A percentile compares a stretch with the other conserved stretches of the same genome.
These are phyloP conservation scores for Formicarius rufipectus DNA, from an alignment of 2,113 vertebrate species.

Conservation along the genomic window DNA sequence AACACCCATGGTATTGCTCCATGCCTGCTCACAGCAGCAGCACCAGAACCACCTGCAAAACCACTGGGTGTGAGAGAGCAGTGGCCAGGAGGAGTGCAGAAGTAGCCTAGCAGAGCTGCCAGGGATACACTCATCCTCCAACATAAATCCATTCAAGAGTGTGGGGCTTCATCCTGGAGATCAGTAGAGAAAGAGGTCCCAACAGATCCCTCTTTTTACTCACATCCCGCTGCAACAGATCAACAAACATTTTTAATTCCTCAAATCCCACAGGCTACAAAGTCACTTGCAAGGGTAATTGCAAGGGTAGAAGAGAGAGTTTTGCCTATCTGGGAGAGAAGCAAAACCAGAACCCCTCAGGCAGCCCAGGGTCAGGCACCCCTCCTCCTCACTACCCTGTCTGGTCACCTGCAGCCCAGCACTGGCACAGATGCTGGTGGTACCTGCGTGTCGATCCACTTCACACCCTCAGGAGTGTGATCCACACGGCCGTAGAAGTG, in stretches of 20 bases:
- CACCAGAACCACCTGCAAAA: not conserved
- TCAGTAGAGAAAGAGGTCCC: not conserved
- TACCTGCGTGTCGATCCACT: slow-evolving; percentile 88
- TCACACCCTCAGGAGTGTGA: slow-evolving; percentile 65
- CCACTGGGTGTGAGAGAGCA: not conserved
- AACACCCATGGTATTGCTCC: not conserved
- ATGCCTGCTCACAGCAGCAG: not conserved
- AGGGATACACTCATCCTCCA: not conserved
- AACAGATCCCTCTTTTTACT: not conserved
- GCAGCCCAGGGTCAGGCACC: not conserved
- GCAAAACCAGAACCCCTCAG: not conserved
- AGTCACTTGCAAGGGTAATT: not conserved
- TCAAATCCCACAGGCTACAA: accelerated
- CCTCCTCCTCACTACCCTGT: not conserved
- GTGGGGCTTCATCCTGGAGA: not conserved
- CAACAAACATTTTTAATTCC: not conserved
- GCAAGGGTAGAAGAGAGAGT: not conserved
- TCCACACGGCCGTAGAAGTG: slow-evolving; percentile 85
- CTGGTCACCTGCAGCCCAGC: not conserved
- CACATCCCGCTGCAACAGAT: not conserved
- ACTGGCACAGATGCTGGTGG: not conserved
- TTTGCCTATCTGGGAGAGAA: not conserved
- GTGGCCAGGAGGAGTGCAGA: not conserved
- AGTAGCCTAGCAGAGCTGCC: not conserved
- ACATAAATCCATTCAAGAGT: not conserved